These are phyloP conservation scores for Dexiosoma caninum DNA, from an alignment of 2,888 invertebrate genomes.

Conservation along the genomic window DNA sequence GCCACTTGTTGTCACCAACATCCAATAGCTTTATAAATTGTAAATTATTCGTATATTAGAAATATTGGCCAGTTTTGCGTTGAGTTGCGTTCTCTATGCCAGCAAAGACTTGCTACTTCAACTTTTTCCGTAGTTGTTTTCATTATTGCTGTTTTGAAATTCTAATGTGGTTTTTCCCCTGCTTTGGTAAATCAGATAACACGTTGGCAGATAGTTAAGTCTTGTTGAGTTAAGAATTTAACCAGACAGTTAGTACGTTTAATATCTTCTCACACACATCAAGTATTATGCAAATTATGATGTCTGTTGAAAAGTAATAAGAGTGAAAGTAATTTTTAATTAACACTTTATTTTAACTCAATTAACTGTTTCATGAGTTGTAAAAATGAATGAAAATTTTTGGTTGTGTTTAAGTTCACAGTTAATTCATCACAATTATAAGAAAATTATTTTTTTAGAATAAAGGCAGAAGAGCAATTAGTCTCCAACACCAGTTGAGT, in stretches of 20 bases:
- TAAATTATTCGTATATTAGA: constrained; percentile 42
- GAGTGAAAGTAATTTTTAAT: constrained; percentile 2
- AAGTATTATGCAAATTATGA: constrained; percentile 38
- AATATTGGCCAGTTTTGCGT: constrained; percentile 16
- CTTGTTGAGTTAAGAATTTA: constrained; percentile 62
- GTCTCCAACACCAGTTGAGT: too few species aligned
- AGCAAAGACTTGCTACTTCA: background rate
- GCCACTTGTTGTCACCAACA: constrained; percentile 62
- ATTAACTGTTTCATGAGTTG: too few species aligned
- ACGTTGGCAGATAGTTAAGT: constrained; percentile 63
- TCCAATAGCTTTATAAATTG: constrained; percentile 39
- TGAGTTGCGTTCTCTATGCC: constrained; percentile 18
- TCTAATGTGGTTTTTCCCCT: constrained; percentile 50
- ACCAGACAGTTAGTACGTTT: constrained; percentile 47
- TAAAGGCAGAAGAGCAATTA: too few species aligned
- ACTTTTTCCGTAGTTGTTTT: background rate
- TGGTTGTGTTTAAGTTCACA: too few species aligned
- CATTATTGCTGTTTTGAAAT: constrained; percentile 55
- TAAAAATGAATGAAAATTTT: too few species aligned
- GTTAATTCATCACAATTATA: too few species aligned
- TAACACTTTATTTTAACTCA: too few species aligned
- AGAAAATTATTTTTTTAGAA: too few species aligned
- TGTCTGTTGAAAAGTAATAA: constrained; percentile 4
- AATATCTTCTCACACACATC: constrained; percentile 40
- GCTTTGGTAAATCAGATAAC: constrained; percentile 58